phyloP scores from a whole-genome alignment of 2,888 invertebrate species.

The Hypolimnas misippus region DNA sequence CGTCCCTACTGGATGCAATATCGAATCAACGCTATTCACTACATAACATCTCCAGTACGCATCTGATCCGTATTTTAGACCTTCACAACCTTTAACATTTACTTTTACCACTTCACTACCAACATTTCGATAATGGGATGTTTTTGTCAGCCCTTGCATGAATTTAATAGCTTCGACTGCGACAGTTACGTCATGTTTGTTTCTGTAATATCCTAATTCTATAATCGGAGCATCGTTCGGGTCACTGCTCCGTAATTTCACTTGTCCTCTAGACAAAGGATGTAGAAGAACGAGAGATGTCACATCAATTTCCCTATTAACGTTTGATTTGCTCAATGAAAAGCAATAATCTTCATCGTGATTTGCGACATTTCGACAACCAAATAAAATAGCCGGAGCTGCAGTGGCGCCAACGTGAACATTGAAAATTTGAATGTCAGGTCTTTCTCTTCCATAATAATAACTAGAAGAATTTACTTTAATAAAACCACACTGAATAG shows the following conservation, averaged over 20 bases:
- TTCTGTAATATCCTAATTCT: constrained; percentile 61
- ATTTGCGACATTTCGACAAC: constrained; percentile 52
- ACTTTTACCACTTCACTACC: constrained; percentile 53
- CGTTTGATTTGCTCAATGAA: constrained; percentile 57
- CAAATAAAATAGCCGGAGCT: constrained; percentile 50
- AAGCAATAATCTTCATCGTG: constrained; percentile 53
- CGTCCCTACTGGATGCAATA: constrained; percentile 84
- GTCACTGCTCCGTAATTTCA: constrained; percentile 59
- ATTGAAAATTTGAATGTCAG: constrained; percentile 68
- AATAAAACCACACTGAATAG: constrained; percentile 61
- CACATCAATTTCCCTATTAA: constrained; percentile 57
- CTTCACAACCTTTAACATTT: constrained; percentile 79
- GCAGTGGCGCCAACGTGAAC: constrained; percentile 61
- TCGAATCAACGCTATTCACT: constrained; percentile 79
- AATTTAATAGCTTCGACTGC: constrained; percentile 60
- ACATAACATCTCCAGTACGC: constrained; percentile 87
- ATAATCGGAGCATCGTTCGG: constrained; percentile 65
- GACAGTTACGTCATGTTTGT: constrained; percentile 54
- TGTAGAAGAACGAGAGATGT: constrained; percentile 57
- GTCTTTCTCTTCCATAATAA: constrained; percentile 44
- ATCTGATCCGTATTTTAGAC: constrained; percentile 76
- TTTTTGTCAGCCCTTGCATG: constrained; percentile 55
- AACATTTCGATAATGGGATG: constrained; percentile 58
- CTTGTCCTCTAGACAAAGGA: constrained; percentile 65
- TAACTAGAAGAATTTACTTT: constrained; percentile 48